Evolutionary conservation across 2,888 invertebrate genomes (phyloP), one percentile per base, ranked within the genome.

Genomic region (Lumbricus terrestris): DNA sequence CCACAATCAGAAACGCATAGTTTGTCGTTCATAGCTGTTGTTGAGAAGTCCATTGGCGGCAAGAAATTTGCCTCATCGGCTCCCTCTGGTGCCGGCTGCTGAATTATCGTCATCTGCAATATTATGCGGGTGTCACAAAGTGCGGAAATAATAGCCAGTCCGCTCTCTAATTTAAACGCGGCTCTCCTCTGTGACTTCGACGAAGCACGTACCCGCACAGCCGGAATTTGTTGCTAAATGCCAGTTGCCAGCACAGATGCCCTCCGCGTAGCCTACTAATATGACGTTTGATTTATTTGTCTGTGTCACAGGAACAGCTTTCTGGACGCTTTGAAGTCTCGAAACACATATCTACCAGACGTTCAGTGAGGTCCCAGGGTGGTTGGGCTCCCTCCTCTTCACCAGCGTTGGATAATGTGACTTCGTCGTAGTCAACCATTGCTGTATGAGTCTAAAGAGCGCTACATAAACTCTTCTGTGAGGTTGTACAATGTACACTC

Each of bases 71-170:
- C 69, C n/a, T 69, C 69, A 29, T n/a, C n/a, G 69, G 69, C 69
- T 69, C 69, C 69, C 69, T 69, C 69, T 69, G 69, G 69, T 69
- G 69, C 69, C 69, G 69, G 69, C 29, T 69, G 69, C 69, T 6
- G 69, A 69, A 69, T 69, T 69, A 69, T 69, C 69, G 69, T 69
- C 69, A 69, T 69, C 69, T 69, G 69, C n/a, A 69, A 69, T 69
- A 69, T n/a, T n/a, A n/a, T 69, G 69, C 69, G 69, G 69, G 69
- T 69, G 69, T 69, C 69, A 69, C n/a, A 69, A 69, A 69, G 69
- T 69, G n/a, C 69, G n/a, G 29, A 69, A n/a, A 69, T 69, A 69
- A 69, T n/a, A 69, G n/a, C 69, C 69, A 69, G 29, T 29, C 69
- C n/a, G n/a, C n/a, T 29, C 8, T 69, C 69, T 69, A 69, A 69